Base-by-base conservation (phyloP, 2,888 invertebrate genomes). In the Epinotia ramella region DNA sequence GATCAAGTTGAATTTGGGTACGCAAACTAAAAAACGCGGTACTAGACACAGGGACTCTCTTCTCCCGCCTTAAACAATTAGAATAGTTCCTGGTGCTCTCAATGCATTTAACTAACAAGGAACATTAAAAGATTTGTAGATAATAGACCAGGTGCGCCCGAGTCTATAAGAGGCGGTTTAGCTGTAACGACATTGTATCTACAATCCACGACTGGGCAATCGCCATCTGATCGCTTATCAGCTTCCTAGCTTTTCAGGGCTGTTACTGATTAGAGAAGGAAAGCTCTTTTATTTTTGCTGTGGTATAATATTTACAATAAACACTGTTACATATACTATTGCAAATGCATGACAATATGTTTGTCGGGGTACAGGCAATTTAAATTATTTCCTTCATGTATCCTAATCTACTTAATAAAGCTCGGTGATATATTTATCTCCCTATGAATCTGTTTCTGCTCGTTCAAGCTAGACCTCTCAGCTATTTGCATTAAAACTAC, bases 131-230 rank as follows among this genome's bases (percentile, higher is more conserved):
- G 70, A 63, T 71, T 62, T 63, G n/a, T 56, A 64, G 62, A 60
- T 75, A 75, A 66, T 65, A 40, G 65, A 20, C 24, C 75, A 71
- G 75, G 44, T 75, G 75, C 70, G 70, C 65, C 33, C 9, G 74
- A 33, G 69, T 49, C 18, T 60, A 63, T 67, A 67, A 73, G 53
- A 57, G 46, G 64, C 74, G 69, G 57, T 69, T 74, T 70, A 74
- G 76, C 73, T 63, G 68, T 63, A 67, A 57, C 76, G 62, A 71
- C 76, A 63, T 71, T 66, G 71, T 70, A 69, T 64, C 70, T 76
- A 57, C 66, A 66, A 72, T 66, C 71, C 75, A 63, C 76, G 72
- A 67, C 72, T 75, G 60, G 59, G 70, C 59, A 70, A 71, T 71
- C 76, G 62, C 66, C 67, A 76, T 76, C 63, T 56, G 60, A 71